phyloP scores from a whole-genome alignment of 2,113 vertebrate genomes.

The Panthera tigris region DNA sequence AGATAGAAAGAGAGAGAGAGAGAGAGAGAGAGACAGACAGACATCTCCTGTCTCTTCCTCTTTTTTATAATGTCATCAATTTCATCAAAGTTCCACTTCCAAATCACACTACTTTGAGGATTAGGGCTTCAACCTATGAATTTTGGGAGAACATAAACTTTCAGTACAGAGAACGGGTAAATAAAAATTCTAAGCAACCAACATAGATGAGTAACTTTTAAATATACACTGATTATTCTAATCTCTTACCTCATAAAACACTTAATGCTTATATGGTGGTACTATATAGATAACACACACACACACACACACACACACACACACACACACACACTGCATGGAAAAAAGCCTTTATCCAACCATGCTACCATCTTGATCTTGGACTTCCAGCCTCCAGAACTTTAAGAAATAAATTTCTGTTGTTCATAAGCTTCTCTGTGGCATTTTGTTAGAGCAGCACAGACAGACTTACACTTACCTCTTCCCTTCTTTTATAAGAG shows the following conservation, averaged over 20 bases:
- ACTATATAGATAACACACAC: neutral
- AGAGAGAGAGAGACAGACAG: neutral
- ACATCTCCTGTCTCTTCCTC: neutral
- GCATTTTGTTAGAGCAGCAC: neutral
- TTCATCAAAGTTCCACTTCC: neutral
- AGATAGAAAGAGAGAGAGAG: neutral
- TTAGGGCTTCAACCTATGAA: neutral
- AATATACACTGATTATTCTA: neutral
- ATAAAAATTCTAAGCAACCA: neutral
- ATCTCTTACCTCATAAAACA: neutral
- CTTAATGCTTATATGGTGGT: neutral
- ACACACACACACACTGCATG: neutral
- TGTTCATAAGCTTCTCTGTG: neutral
- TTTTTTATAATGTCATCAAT: neutral
- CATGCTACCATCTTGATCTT: neutral
- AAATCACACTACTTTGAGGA: neutral
- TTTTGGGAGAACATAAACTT: neutral
- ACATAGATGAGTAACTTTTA: neutral
- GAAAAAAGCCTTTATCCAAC: neutral
- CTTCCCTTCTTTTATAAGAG: neutral
- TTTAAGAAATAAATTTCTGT: neutral
- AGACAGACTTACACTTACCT: neutral
- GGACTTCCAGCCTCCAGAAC: neutral
- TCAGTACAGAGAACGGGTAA: neutral
- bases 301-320: neutral